Evolutionary conservation across 2,888 invertebrate genomes (phyloP), one percentile per base, ranked within the genome.

Genomic region (Phyllotreta striolata): DNA sequence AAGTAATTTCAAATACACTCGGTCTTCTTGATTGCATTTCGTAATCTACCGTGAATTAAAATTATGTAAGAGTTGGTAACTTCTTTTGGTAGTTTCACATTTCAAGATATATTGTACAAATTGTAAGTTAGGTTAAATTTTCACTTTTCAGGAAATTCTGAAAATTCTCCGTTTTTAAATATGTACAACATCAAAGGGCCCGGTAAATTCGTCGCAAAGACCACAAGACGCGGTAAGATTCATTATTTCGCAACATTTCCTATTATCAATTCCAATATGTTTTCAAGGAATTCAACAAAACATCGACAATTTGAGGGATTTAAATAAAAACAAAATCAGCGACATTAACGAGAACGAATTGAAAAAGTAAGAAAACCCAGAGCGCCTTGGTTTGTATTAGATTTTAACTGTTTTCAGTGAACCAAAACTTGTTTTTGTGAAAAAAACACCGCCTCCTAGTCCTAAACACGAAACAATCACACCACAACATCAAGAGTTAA

Each of bases 171-270:
- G 51, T 24, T 13, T 57, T 9, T 24, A 43, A 10, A 39, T 13
- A 93, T 93, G 93, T 93, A 93, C 85, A 92, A 93, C 79, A 90
- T 93, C 78, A 93, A 92, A 83, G 92, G 92, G 69, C 92, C 93
- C 69, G 93, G 92, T 83, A 93, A 93, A 85, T 91, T 93, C 80
- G 92, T 92, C 75, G 91, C 93, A 68, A 93, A 93, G 86, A 91
- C 93, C 72, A 86, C 92, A 77, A 86, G 93, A 86, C 91, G 93
- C 75, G 79, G 80, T 79, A 74, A 63, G 46, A 24, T 24, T 24
- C 1, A 24, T 24, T 24, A 3, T 4, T 24, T 24, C 24, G 24
- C 4, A 24, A 24, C 24, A 3, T 24, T 24, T 3, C 24, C 24
- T 24, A 47, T 38, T 60, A 57, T 44, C 57, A 40, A 37, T 44